Evolutionary conservation across 2,113 vertebrate species (phyloP), one percentile per base, ranked within the genome.

Genomic region (Menura novaehollandiae): DNA sequence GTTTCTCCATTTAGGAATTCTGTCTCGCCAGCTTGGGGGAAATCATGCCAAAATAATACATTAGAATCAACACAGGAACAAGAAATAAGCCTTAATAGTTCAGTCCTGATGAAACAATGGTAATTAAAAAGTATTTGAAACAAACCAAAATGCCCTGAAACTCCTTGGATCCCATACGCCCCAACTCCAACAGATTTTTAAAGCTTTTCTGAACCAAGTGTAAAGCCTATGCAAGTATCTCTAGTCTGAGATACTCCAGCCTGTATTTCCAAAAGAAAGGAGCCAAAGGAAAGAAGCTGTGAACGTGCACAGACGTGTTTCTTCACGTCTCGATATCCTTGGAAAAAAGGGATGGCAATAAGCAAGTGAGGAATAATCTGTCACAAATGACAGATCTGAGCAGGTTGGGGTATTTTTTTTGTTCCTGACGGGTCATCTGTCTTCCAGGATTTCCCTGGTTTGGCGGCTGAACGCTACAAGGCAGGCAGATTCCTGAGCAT

Each of bases 11-110:
- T 35, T 7, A 46, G 39, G 26, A 66, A 41, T 6, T 13, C 14
- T 8, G 3, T 10, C 26, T n/a, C 8, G 35, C 55, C 85, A 88
- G 51, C 22, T 2, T 17, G 6, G 55, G 46, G 43, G 77, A 62
- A 74, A 24, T 13, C 5, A 17, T 1, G 20, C 10, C 23, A 51
- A 47, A 89, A 33, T 1, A n/a, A 24, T 1, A 15, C 33, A 1
- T 44, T 9, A 35, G 19, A 35, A 66, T 43, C 33, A 58, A 58
- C 17, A 11, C 4, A 7, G 0, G 16, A 66, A 77, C 26, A 30
- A 51, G 46, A 62, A 84, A 69, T 4, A 33, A 84, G 26, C 44
- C 55, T 46, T 33, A 41, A 21, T 3, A 41, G 15, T 26, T 35
- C 41, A 21, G 64, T n/a, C 46, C 30, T 49, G 44, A 59, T 24